Conservation (phyloP, 2,888 invertebrate species). For the Papilio protenor region DNA sequence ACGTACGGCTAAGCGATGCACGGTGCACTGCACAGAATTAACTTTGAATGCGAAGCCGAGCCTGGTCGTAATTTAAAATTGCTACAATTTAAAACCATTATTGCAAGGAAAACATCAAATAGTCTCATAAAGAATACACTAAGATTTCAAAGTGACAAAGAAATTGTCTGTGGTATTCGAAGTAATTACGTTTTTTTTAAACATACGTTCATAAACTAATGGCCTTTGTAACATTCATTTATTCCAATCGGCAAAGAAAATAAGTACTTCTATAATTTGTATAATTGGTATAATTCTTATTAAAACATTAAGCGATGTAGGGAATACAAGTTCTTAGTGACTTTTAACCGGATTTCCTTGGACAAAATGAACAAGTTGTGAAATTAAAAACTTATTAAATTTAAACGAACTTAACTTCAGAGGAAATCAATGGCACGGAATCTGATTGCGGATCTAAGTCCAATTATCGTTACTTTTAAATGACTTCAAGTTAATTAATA, state of each 20-base stretch:
- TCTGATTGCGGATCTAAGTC: slow-evolving; percentile 1
- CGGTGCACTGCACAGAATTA: neutral
- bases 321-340: neutral
- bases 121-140: neutral
- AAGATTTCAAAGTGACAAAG: neutral
- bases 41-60: slow-evolving; percentile 18
- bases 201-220: neutral
- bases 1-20: neutral
- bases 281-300: neutral
- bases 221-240: neutral
- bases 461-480: slow-evolving; percentile 12
- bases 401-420: neutral
- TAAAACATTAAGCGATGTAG: neutral
- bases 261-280: neutral
- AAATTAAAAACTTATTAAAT: slow-evolving; percentile 8
- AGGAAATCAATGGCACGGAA: slow-evolving; percentile 11
- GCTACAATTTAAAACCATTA: slow-evolving; percentile 20
- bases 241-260: neutral
- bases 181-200: neutral
- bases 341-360: slow-evolving; percentile 12
- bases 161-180: neutral
- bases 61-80: slow-evolving; percentile 20
- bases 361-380: neutral
- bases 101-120: slow-evolving; percentile 7
- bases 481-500: slow-evolving; percentile 12